Evolutionary conservation across 1,140 invertebrate species (phyloP).

Genomic region (Neodiprion lecontei): DNA sequence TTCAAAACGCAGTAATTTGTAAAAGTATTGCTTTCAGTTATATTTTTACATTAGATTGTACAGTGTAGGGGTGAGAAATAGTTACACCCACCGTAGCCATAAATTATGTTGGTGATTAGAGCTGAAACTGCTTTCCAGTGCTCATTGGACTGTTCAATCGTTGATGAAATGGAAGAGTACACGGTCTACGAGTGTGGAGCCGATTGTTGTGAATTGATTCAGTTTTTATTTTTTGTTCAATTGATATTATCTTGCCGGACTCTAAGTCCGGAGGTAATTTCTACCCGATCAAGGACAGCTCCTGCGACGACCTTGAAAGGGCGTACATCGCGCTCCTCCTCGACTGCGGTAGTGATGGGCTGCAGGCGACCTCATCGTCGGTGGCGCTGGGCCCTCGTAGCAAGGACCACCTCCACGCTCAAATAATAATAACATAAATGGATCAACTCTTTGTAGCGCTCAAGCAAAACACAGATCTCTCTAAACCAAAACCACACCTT

Average conservation of each 20-base stretch:
- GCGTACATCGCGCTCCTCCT: constrained; percentile 51
- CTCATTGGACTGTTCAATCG: constrained; percentile 45
- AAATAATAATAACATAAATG: too few species aligned
- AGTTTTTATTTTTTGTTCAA: constrained; percentile 48
- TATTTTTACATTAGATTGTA: constrained; percentile 42
- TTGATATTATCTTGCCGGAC: constrained; percentile 26
- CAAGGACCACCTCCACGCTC: constrained; percentile 18
- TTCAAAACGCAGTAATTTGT: neutral
- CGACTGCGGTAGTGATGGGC: constrained; percentile 52
- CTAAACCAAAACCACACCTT: too few species aligned
- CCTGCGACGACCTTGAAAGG: constrained; percentile 50
- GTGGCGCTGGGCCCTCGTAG: constrained; percentile 37
- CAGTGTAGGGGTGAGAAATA: constrained; percentile 23
- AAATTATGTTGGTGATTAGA: constrained; percentile 28
- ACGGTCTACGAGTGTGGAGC: constrained; percentile 48
- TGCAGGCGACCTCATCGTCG: constrained; percentile 51
- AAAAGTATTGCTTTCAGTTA: constrained; percentile 17
- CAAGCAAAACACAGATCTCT: too few species aligned
- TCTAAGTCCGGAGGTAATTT: constrained; percentile 39
- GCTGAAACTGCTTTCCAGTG: constrained; percentile 26
- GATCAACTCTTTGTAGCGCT: too few species aligned
- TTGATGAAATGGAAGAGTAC: constrained; percentile 51
- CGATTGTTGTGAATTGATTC: constrained; percentile 48
- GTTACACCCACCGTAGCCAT: constrained; percentile 15
- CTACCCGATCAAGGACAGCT: constrained; percentile 53